These are phyloP conservation scores for Myocastor coypus DNA, from an alignment of 2,113 vertebrate species.

Conservation along the genomic window DNA sequence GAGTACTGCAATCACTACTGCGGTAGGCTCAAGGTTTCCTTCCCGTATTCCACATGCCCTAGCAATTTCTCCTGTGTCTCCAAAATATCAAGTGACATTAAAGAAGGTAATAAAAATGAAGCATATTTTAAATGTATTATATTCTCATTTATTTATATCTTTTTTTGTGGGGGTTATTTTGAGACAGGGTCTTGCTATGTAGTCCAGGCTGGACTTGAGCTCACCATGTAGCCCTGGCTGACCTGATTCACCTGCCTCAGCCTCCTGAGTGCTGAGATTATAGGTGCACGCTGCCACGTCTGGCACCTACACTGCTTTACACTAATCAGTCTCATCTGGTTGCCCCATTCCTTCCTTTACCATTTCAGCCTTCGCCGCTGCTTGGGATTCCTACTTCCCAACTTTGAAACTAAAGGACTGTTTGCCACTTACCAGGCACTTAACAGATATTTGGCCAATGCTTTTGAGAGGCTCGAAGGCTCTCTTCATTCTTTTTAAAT, in stretches of 20 bases:
- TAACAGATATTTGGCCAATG: not conserved
- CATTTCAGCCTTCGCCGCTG: not conserved
- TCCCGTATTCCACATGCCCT: not conserved
- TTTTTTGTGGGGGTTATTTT: not conserved
- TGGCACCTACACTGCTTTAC: not conserved
- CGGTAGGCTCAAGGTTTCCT: not conserved
- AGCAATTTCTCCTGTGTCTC: not conserved
- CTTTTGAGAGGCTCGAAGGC: not conserved
- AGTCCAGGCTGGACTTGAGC: not conserved
- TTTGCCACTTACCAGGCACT: not conserved
- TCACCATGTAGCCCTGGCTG: not conserved
- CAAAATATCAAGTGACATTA: not conserved
- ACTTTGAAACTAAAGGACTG: not conserved
- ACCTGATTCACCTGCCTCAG: not conserved
- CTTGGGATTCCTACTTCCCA: constrained; percentile 19
- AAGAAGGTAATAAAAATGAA: not conserved
- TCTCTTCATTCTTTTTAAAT: not conserved
- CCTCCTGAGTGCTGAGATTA: not conserved
- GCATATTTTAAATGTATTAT: not conserved
- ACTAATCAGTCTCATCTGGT: not conserved
- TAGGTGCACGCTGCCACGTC: rapidly evolving
- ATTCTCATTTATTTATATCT: not conserved
- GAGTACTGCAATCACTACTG: not conserved
- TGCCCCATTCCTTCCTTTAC: constrained; percentile 22
- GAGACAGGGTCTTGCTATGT: not conserved